Conservation (phyloP, 2,888 invertebrate species). For the Emmelina monodactyla region DNA sequence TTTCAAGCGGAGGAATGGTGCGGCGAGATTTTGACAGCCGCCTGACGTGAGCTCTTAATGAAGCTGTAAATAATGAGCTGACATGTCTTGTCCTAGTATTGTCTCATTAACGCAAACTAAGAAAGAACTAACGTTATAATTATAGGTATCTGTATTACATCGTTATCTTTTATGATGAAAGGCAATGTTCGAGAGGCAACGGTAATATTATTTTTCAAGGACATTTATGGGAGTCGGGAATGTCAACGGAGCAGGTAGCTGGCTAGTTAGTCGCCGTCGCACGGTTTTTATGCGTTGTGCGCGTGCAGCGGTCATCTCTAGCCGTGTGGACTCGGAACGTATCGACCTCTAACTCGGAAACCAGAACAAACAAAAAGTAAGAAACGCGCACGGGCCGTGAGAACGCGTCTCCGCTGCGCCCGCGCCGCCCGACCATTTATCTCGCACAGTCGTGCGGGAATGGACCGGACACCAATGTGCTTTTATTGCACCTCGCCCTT, state of each 20-base stretch:
- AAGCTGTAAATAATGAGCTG: slow-evolving; percentile 62
- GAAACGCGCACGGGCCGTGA: slow-evolving; percentile 60
- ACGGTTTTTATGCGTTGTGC: slow-evolving; percentile 51
- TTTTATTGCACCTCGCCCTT: slow-evolving; percentile 61
- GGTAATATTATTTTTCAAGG: slow-evolving; percentile 24
- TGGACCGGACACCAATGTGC: slow-evolving; percentile 53
- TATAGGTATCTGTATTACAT: too few species aligned
- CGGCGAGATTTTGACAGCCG: slow-evolving; percentile 56
- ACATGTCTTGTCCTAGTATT: slow-evolving; percentile 51
- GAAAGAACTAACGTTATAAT: too few species aligned
- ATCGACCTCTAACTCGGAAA: slow-evolving; percentile 60
- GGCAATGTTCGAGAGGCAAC: slow-evolving; percentile 23
- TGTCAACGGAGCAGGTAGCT: slow-evolving; percentile 27
- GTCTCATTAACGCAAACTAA: slow-evolving; percentile 58
- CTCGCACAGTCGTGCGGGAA: slow-evolving; percentile 63
- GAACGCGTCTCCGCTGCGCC: slow-evolving; percentile 52
- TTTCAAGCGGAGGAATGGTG: slow-evolving; percentile 43
- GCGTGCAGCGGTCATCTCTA: slow-evolving; percentile 53
- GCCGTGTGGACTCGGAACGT: slow-evolving; percentile 31
- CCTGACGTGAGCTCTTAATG: slow-evolving; percentile 58
- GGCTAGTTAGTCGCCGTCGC: slow-evolving; percentile 31
- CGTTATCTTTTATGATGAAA: too few species aligned
- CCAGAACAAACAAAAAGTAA: slow-evolving; percentile 56
- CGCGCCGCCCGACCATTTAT: slow-evolving; percentile 53
- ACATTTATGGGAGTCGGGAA: slow-evolving; percentile 25